Base-by-base conservation (phyloP, 1,140 invertebrate genomes). In the Sitodiplosis mosellana region DNA sequence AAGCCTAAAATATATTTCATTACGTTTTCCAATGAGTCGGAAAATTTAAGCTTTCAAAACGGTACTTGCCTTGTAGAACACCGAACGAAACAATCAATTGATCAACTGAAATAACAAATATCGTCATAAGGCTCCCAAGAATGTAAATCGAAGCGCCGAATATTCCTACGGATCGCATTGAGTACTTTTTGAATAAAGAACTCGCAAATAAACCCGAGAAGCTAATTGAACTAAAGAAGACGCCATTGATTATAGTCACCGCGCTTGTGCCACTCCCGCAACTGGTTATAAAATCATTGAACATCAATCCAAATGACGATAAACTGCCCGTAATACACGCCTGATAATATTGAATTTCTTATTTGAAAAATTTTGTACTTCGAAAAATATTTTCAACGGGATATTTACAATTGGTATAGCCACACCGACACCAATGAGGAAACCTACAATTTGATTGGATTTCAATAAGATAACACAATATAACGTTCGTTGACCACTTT, bases 231-330 rank as follows among this genome's bases (percentile, higher is more conserved):
- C 20, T 33, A 47, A 74, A 76, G 50, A 75, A 75, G 11, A 75
- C 65, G 8, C 71, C 73, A 42, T 72, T 76, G 0, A 75, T 70
- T 12, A 77, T 55, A 1, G 75, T 73, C 8, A 74, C 65, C 0
- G 72, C 73, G 49, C 71, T 74, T 0, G 72, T 73, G 52, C 72
- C 73, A 7, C 73, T 73, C 0, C 71, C 72, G 37, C 80, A 63
- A 10, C 64, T 65, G 37, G 68, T 56, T 15, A 82, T 73, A 51
- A 77, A 76, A 47, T 76, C 69, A 42, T 75, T 74, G 49, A 75
- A 80, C 17, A 81, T 59, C 20, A 82, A 65, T 2, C 75, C 76
- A 49, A 81, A 81, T 6, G 73, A 74, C 50, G 77, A 67, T 18
- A 74, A 61, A 0, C 72, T 70, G 2, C 71, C 69, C 38, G 72